Base-by-base conservation (phyloP, 2,888 invertebrate genomes). In the Standfussiana lucernea region DNA sequence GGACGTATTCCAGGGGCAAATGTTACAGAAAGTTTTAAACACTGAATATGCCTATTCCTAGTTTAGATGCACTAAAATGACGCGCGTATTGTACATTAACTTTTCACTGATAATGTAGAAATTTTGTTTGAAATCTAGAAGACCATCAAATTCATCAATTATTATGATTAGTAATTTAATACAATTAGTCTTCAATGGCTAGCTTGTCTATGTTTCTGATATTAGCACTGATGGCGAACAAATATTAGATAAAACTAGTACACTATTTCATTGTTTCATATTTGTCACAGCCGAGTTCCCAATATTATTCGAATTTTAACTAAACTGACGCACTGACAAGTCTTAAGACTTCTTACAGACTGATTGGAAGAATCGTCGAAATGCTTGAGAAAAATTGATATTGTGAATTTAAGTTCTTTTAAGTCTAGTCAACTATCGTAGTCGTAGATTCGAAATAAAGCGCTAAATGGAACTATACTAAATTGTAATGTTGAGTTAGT, bases 371-470 rank as follows among this genome's bases (percentile, higher is more conserved):
- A 72, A 64, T 65, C 53, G 24, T 61, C n/a, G 40, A 79, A 64
- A 72, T 75, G 32, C 24, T 65, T 18, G 45, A 62, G 40, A 62
- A 59, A 72, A 56, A 66, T 47, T 69, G 32, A 62, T 82, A 66
- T 61, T 68, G 56, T 64, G 24, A 50, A 70, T 72, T 35, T n/a
- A n/a, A n/a, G 64, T 65, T 72, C 24, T 71, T 72, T 65, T 65
- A 66, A 78, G 50, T 85, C 81, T 84, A 85, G 81, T 85, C 72
- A 79, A 88, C 85, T 87, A 87, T 66, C 64, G 13, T 84, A 91
- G 83, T 76, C 67, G 21, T 86, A 91, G 85, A 91, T 88, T 89
- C 84, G 86, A 90, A 91, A 89, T 82, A 82, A 88, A 90, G 86
- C 83, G 70, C 88, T 90, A 91, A 87, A 82, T 84, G 85, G 81